Base-by-base conservation (phyloP, 2,888 invertebrate genomes). In the Tridacna gigas region DNA sequence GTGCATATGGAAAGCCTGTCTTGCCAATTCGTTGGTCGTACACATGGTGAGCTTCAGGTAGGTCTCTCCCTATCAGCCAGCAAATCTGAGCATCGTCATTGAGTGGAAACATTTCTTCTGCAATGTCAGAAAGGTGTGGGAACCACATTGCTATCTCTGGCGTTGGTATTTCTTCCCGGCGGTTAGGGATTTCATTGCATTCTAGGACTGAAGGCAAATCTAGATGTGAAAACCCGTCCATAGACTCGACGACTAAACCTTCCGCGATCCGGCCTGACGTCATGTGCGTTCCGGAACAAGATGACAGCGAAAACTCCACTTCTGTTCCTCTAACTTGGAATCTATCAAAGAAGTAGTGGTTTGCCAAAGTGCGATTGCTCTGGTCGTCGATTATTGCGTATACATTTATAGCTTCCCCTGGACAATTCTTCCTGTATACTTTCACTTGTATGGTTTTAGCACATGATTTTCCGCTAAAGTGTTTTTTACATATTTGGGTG, bases 101-200 rank as follows among this genome's bases (percentile, higher is more conserved):
- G 7, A 77, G 9, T 20, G 20, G 22, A 22, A 60, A 45, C 12
- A 80, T 74, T n/a, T 66, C 20, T 12, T 56, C n/a, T 0, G n/a
- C n/a, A 20, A 77, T 61, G 18, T 37, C n/a, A 11, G 28, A 12
- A 22, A 82, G 66, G 63, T 82, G 79, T 0, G 0, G 25, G 22
- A 63, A 65, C 20, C 37, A 9, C 26, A 4, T 9, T 7, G 74
- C 79, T 18, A 74, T 81, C 11, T 81, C 67, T 15, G 75, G 75
- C 18, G 81, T 79, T 2, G 84, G 77, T 22, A 83, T 84, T 56
- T 87, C 83, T 20, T 66, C 48, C 20, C 78, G 37, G 28, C 45
- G 25, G 37, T 74, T 71, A 2, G 83, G 83, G 25, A 78, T 80
- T 0, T 77, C 18, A 74, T 51, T 51, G 18, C 88, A 88, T 51